Conservation (phyloP, 2,888 invertebrate genomes). For the Oscheius sp. region DNA sequence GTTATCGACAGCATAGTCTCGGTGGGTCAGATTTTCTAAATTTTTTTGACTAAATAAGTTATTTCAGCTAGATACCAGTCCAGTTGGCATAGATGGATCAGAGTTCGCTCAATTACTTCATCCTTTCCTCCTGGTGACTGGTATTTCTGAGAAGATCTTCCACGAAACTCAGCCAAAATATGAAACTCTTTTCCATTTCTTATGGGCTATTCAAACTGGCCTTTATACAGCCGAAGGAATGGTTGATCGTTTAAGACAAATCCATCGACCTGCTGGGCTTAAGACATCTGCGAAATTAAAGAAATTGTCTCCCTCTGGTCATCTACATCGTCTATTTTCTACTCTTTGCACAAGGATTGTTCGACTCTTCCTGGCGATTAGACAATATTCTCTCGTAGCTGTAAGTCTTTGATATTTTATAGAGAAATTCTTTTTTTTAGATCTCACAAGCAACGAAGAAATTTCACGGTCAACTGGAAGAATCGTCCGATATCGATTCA, state of each 20-base stretch:
- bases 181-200: slow-evolving; percentile 46
- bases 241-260: not conserved
- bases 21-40: not conserved
- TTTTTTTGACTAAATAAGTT: not conserved
- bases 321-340: slow-evolving; percentile 5
- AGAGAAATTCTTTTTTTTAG: not conserved
- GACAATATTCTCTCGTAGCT: slow-evolving; percentile 14
- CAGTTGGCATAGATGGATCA: slow-evolving; percentile 40
- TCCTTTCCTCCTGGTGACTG: slow-evolving; percentile 22
- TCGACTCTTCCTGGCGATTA: slow-evolving; percentile 16
- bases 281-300: no score
- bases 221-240: not conserved
- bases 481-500: slow-evolving; percentile 19
- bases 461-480: not conserved
- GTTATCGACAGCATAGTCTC: slow-evolving; percentile 25
- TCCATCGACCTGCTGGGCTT: no score
- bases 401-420: slow-evolving; percentile 3
- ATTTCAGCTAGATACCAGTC: slow-evolving; percentile 36
- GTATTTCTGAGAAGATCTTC: slow-evolving; percentile 16
- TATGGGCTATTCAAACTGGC: slow-evolving; percentile 48
- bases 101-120: slow-evolving; percentile 44
- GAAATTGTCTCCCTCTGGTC: not conserved
- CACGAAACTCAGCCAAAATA: no score
- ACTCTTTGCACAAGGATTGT: not conserved
- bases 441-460: not conserved